Conservation (phyloP, 2,113 vertebrate genomes). For the Synchiropus splendidus region DNA sequence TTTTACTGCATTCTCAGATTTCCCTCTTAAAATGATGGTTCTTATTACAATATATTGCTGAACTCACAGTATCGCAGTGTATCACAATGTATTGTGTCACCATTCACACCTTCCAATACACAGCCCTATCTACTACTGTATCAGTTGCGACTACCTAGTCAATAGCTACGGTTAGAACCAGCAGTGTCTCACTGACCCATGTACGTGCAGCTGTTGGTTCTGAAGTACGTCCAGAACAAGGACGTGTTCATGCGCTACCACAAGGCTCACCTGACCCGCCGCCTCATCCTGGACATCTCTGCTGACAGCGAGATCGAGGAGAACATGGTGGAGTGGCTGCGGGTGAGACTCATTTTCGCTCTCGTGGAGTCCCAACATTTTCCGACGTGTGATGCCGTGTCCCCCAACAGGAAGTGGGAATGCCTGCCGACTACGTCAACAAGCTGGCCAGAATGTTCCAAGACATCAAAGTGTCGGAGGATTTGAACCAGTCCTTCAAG, state of each 20-base stretch:
- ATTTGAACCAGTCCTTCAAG: slow-evolving; percentile 97
- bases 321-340: slow-evolving; percentile 99
- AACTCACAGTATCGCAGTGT: too few species aligned
- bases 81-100: too few species aligned
- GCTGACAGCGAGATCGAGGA: slow-evolving; percentile 98
- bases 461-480: slow-evolving; percentile 98
- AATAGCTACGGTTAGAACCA: too few species aligned
- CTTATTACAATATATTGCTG: too few species aligned
- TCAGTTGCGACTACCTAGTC: too few species aligned
- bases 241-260: slow-evolving; percentile 99
- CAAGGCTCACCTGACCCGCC: slow-evolving; percentile 94
- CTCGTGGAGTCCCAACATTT: background rate
- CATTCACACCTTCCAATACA: too few species aligned
- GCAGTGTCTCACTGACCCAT: too few species aligned
- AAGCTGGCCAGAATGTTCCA: slow-evolving; percentile 98
- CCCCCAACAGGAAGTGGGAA: slow-evolving; percentile 86
- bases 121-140: too few species aligned
- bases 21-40: too few species aligned
- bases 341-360: slow-evolving; percentile 61
- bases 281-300: slow-evolving; percentile 97
- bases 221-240: slow-evolving; percentile 99
- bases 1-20: too few species aligned
- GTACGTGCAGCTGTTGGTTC: slow-evolving; percentile 80
- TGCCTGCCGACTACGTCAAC: slow-evolving; percentile 98
- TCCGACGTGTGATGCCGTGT: background rate